Evolutionary conservation across 2,888 invertebrate species (phyloP), one percentile per base, ranked within the genome.

Genomic region (Pheosia tremula): DNA sequence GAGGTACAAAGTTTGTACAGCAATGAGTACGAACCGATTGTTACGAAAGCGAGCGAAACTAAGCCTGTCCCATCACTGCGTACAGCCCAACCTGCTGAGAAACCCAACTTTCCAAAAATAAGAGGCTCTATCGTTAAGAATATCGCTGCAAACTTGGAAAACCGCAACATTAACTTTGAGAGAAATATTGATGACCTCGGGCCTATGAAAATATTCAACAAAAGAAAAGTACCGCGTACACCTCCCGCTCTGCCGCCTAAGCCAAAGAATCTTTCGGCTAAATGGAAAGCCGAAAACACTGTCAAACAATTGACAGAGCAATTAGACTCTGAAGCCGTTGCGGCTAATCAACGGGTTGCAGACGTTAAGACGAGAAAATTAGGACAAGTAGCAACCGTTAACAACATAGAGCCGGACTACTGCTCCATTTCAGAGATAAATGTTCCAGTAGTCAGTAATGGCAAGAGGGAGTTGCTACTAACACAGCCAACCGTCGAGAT

Each of bases 181-280:
- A 89, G 90, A 50, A 90, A 85, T 68, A 68, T 78, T 63, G 94
- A 94, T 62, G 91, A 85, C 67, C 75, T 83, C 60, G 88, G 87
- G 65, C 83, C 90, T 58, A 91, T 92, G 89, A 93, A 93, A 72
- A 89, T 92, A 75, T 91, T 93, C 68, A 94, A 94, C 72, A 94
- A 90, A 71, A 89, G 88, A 72, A 95, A 95, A 86, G 95, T 95
- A 66, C 92, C 95, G 77, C 90, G 96, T 79, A 95, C 94, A 70
- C 97, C 97, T 63, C 96, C 97, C 60, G 96, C 97, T 70, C 88
- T 97, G 83, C 97, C 97, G 66, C 96, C 97, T 56, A 97, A 97
- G 89, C 97, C 97, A 77, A 95, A 96, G 73, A 96, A 96, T 87
- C 91, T 96, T 76, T 94, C 95, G 80, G 96, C 92, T 80, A 96